Base-by-base conservation (phyloP, 1,140 invertebrate genomes). In the Scaptodrosophila lebanonensis region DNA sequence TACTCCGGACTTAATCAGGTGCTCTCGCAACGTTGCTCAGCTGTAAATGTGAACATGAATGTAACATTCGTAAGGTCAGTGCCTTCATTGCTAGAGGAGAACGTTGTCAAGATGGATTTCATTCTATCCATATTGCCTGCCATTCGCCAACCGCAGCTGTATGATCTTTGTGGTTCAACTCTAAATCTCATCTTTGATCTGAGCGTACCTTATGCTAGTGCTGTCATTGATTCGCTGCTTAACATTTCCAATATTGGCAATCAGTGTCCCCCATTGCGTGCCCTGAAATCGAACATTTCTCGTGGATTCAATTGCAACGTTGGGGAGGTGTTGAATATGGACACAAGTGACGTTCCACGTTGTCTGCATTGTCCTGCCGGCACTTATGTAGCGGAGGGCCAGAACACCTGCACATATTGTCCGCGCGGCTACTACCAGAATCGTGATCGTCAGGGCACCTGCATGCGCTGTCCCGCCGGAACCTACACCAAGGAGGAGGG, bases 341-440 rank as follows among this genome's bases (percentile, higher is more conserved):
- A 95, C 67, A 95, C 94, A 8, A 94, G 93, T 66, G 93, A 95
- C 82, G 95, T 98, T 35, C 97, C 97, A 1, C 91, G 96, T 88
- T 98, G 97, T 88, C 89, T 98, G 40, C 94, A 97, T 73, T 99
- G 97, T 87, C 97, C 97, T 11, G 95, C 96, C 68, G 97, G 97
- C 70, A 97, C 96, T 0, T 98, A 93, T 83, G 96, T 96, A 43
- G 93, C 93, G 13, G 93, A 94, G 70, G 94, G 95, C 61, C 94
- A 95, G 85, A 93, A 94, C 59, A 88, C 91, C 52, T 99, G 97
- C 87, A 94, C 94, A n/a, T 92, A 93, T 68, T 99, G 97, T 85
- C 92, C 93, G 1, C 89, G 91, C 69, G 97, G 97, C 16, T 97
- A 92, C 64, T 99, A 98, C 85, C 97, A 98, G 88, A 96, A 97